Base-by-base conservation (phyloP, 2,888 invertebrate genomes). In the Aspidiotus rigidus region DNA sequence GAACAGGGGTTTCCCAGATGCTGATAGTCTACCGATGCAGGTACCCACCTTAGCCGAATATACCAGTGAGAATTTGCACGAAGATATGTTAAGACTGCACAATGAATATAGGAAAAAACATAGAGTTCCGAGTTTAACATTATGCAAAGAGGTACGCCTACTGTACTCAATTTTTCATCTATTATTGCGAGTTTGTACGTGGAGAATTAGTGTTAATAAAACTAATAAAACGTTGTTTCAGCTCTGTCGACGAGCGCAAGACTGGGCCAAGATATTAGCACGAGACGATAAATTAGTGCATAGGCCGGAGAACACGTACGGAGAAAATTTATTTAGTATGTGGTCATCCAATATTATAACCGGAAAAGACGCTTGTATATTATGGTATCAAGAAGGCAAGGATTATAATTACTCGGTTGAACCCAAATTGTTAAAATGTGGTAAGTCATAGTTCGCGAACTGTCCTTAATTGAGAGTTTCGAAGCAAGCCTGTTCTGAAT, bases 331-430 rank as follows among this genome's bases (percentile, higher is more conserved):
- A 63, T 89, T 85, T 76, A 84, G 85, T 69, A 83, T 86, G 71
- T 86, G 86, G 80, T 84, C 86, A 61, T 81, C 85, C 9, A 84
- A 87, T 74, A 81, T 83, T 72, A 82, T 88, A 13, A 82, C 82
- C 62, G 87, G 87, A 15, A 81, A 82, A 73, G 86, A 87, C 74
- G 85, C 88, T 15, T 83, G 88, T 7, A 84, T 86, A 5, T 85
- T 84, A 77, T 90, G 89, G 90, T 90, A 90, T 77, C 84, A 83
- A 53, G 89, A 89, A 79, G 86, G 85, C 69, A 86, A 86, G 74
- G 83, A 85, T 54, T 86, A 84, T 76, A 72, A 74, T 61, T 75
- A 74, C 62, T 69, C 72, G n/a, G 69, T 71, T 40, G 75, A 75
- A 54, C 75, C 75, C 0, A 72, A 71, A 67, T 69, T 72, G 39